Evolutionary conservation across 2,888 invertebrate genomes (phyloP).

Genomic region (Apamea crenata): DNA sequence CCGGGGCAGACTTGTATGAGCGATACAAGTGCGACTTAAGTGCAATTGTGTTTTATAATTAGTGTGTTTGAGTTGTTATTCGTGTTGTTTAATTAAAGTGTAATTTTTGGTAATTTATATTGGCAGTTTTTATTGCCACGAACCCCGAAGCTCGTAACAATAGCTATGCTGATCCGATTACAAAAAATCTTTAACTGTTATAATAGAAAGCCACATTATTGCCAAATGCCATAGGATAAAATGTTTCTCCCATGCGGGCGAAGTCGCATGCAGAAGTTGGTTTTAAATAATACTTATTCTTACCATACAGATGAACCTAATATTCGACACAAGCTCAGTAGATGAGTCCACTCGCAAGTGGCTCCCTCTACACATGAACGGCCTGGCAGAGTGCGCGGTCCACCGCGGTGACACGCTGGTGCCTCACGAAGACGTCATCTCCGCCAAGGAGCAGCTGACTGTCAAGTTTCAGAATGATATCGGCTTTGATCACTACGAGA

Average conservation of each 20-base stretch:
- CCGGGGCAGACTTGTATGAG: too few relatives aligned
- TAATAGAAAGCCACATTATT: too few relatives aligned
- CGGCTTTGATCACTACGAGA: constrained; percentile 90
- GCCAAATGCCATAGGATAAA: too few relatives aligned
- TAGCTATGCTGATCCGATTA: too few relatives aligned
- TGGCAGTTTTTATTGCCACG: too few relatives aligned
- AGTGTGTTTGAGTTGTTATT: too few relatives aligned
- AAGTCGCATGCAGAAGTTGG: background rate
- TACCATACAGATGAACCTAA: constrained; percentile 91
- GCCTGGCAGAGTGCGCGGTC: constrained; percentile 94
- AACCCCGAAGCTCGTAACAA: too few relatives aligned
- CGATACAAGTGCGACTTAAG: too few relatives aligned
- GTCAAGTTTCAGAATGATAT: constrained; percentile 91
- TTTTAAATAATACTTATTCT: background rate
- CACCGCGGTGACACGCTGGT: constrained; percentile 89
- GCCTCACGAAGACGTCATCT: constrained; percentile 94
- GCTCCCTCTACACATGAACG: constrained; percentile 93
- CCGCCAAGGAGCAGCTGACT: constrained; percentile 94
- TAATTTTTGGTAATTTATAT: too few relatives aligned
- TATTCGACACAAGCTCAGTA: constrained; percentile 93
- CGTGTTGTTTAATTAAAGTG: background rate
- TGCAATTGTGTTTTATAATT: too few relatives aligned
- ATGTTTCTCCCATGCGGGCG: background rate
- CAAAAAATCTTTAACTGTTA: too few relatives aligned
- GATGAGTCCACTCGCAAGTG: constrained; percentile 92